These are phyloP conservation scores for Carposina sasakii DNA, from an alignment of 1,140 invertebrate genomes.

Conservation along the genomic window DNA sequence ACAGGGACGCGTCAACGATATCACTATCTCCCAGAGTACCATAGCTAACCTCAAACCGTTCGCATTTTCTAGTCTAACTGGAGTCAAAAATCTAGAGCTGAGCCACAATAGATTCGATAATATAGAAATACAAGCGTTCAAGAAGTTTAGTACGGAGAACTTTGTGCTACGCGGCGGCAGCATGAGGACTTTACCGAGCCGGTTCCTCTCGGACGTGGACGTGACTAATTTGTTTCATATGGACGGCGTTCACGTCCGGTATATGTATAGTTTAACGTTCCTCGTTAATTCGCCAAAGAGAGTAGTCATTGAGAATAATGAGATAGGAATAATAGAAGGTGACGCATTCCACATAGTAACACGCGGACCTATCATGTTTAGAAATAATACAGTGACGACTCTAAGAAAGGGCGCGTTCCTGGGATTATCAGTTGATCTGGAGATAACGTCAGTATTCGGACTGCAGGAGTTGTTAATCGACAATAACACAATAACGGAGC, in stretches of 20 bases:
- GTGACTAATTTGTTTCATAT: constrained; percentile 78
- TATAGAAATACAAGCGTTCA: constrained; percentile 82
- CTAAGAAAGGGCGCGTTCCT: constrained; percentile 76
- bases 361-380: constrained; percentile 76
- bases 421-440: constrained; percentile 72
- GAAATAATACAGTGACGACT: constrained; percentile 76
- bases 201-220: constrained; percentile 81
- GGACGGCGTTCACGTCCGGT: constrained; percentile 74
- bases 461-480: constrained; percentile 75
- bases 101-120: constrained; percentile 72
- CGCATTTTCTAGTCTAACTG: constrained; percentile 80
- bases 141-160: constrained; percentile 81
- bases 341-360: constrained; percentile 77
- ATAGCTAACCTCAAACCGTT: constrained; percentile 79
- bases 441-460: constrained; percentile 45
- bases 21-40: constrained; percentile 75
- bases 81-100: constrained; percentile 72
- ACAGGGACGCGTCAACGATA: constrained; percentile 79
- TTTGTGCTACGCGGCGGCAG: constrained; percentile 73
- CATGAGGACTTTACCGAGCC: constrained; percentile 75
- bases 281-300: constrained; percentile 74
- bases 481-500: constrained; percentile 75
- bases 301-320: constrained; percentile 77
- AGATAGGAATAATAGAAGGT: constrained; percentile 74
- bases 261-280: constrained; percentile 78